These are phyloP conservation scores for Lota lota DNA, from an alignment of 2,113 vertebrate genomes.

Conservation along the genomic window DNA sequence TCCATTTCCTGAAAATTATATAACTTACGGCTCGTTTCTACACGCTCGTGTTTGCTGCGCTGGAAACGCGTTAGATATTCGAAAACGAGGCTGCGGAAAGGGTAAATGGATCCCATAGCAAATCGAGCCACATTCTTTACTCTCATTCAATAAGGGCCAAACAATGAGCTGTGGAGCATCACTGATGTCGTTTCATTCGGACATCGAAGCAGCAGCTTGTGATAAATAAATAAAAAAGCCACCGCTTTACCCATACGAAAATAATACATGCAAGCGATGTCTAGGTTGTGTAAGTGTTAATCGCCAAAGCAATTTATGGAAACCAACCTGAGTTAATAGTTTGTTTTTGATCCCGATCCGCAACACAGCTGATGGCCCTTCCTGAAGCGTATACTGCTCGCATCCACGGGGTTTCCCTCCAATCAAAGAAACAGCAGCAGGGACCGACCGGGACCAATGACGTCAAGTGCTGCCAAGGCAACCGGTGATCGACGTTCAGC, in stretches of 20 bases:
- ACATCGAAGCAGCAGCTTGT: not conserved
- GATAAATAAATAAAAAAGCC: not conserved
- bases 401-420: constrained; percentile 92
- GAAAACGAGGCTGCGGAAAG: not conserved
- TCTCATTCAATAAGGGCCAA: constrained; percentile 31
- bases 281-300: too few relatives aligned
- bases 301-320: not conserved
- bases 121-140: not conserved
- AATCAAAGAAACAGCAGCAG: constrained; percentile 76
- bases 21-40: not conserved
- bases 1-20: constrained; percentile 54
- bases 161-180: constrained; percentile 58
- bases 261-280: too few relatives aligned
- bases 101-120: not conserved
- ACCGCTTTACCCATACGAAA: not conserved
- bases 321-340: constrained; percentile 57
- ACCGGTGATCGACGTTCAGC: constrained; percentile 58
- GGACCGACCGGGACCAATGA: constrained; percentile 78
- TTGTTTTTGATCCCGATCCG: constrained; percentile 73
- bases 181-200: constrained; percentile 13
- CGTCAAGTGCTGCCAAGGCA: constrained; percentile 86
- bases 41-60: not conserved
- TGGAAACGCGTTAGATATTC: not conserved
- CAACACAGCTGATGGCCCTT: constrained; percentile 70
- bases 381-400: constrained; percentile 73